These are phyloP conservation scores for Naso thynnoides DNA, from an alignment of 2,797 vertebrate species.

Conservation along the genomic window DNA sequence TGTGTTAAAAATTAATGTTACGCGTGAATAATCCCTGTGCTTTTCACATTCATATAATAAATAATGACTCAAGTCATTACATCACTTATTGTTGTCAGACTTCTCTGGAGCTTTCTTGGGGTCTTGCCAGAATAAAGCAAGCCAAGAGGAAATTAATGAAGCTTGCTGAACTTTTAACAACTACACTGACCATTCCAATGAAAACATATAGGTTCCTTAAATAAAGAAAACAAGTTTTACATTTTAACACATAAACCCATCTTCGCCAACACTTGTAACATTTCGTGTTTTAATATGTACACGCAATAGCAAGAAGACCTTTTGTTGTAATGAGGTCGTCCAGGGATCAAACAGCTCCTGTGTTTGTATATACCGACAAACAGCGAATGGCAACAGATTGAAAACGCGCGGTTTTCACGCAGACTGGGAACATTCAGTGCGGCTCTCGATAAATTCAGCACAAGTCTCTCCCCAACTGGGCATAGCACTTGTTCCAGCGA, in stretches of 20 bases:
- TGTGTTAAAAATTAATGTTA: background rate
- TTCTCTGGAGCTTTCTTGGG: background rate
- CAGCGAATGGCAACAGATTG: slow-evolving; percentile 67
- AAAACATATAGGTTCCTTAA: background rate
- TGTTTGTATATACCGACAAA: slow-evolving; percentile 27
- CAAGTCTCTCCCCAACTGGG: slow-evolving; percentile 3
- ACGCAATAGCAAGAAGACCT: background rate
- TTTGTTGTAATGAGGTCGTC: background rate
- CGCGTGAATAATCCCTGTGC: background rate
- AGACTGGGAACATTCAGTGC: slow-evolving; percentile 31
- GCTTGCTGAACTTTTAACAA: background rate
- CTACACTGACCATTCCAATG: background rate
- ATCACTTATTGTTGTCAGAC: slow-evolving; percentile 4
- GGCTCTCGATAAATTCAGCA: slow-evolving; percentile 11
- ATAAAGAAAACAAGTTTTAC: background rate
- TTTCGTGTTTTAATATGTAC: background rate
- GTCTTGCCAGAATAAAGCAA: slow-evolving; percentile 2
- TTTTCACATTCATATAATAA: slow-evolving; percentile 20
- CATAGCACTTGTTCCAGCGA: background rate
- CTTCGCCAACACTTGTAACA: background rate
- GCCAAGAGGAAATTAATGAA: background rate
- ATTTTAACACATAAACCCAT: background rate
- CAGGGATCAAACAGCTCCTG: background rate
- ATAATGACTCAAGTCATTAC: slow-evolving; percentile 29
- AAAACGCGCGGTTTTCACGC: slow-evolving; percentile 82